Percentiles rank a stretch among this genome's conserved stretches.
These are phyloP conservation scores for Hypotaenidia okinawae DNA, from an alignment of 2,797 vertebrate genomes.

Conservation along the genomic window DNA sequence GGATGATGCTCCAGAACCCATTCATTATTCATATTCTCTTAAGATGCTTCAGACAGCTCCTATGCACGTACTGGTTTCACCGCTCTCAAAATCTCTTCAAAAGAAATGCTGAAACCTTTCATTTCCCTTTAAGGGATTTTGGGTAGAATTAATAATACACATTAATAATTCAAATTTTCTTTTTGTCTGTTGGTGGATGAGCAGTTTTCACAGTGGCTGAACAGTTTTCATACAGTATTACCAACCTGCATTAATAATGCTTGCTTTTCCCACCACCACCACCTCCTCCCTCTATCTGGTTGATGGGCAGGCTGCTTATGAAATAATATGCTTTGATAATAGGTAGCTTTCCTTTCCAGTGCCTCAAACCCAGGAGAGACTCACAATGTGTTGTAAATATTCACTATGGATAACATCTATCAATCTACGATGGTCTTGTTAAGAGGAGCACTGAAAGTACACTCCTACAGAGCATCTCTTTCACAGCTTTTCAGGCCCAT, in stretches of 20 bases:
- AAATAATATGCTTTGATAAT: constrained; percentile 43
- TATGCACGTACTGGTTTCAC: neutral
- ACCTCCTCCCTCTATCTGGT: neutral
- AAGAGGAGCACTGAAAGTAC: neutral
- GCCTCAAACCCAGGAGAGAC: neutral
- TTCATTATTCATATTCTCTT: constrained; percentile 38
- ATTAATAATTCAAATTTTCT: constrained; percentile 61
- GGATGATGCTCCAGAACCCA: neutral
- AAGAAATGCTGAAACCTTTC: constrained; percentile 18
- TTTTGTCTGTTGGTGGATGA: constrained; percentile 37
- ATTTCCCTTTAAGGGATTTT: constrained; percentile 53
- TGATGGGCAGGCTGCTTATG: constrained; percentile 13
- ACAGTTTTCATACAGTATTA: constrained; percentile 35
- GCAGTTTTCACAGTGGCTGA: constrained; percentile 49
- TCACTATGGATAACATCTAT: neutral
- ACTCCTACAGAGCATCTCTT: neutral
- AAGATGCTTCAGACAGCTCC: neutral
- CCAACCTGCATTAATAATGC: constrained; percentile 21
- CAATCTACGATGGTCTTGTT: neutral
- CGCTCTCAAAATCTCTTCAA: constrained; percentile 4
- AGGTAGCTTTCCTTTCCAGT: neutral
- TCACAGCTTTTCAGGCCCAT: neutral
- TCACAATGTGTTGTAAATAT: neutral
- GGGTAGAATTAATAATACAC: constrained; percentile 53
- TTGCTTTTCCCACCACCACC: fast-evolving